phyloP scores from a whole-genome alignment of 2,888 invertebrate species.

The Ecdyonurus torrentis region DNA sequence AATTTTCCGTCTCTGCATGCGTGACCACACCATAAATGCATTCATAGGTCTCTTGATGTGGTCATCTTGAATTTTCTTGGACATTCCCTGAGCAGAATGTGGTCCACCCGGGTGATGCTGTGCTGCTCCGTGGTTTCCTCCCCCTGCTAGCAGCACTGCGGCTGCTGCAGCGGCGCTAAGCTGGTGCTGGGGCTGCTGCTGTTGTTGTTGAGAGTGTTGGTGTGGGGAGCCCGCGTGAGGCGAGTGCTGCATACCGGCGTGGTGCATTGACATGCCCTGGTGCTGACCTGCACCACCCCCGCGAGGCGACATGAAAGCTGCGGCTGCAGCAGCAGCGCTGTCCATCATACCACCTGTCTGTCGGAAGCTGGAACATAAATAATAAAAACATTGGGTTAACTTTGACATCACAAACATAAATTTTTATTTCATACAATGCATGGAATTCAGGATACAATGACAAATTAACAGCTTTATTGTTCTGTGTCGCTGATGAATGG shows the following conservation, averaged over 20 bases:
- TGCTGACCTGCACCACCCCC: not conserved
- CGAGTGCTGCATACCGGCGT: not conserved
- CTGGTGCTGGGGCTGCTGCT: not conserved
- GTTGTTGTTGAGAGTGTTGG: not conserved
- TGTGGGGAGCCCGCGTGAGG: not conserved
- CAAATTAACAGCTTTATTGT: no score
- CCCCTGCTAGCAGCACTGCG: conserved; percentile 11
- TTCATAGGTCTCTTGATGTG: conserved; percentile 93
- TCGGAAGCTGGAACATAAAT: not conserved
- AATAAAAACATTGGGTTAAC: no score
- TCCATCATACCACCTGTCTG: conserved; percentile 1
- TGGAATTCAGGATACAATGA: no score
- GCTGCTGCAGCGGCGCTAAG: not conserved
- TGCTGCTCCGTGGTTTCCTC: not conserved
- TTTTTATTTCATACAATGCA: no score
- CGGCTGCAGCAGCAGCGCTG: not conserved
- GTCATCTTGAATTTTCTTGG: conserved; percentile 47
- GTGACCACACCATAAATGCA: conserved; percentile 88
- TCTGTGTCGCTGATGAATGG: no score
- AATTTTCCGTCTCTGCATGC: conserved; percentile 78
- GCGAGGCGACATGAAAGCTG: not conserved
- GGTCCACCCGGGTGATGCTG: not conserved
- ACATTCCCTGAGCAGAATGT: conserved; percentile 16
- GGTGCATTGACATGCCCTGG: not conserved
- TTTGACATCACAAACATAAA: no score